Evolutionary conservation across 2,797 vertebrate genomes (phyloP), one percentile per base, ranked within the genome.

Genomic region (Apodemus agrarius): DNA sequence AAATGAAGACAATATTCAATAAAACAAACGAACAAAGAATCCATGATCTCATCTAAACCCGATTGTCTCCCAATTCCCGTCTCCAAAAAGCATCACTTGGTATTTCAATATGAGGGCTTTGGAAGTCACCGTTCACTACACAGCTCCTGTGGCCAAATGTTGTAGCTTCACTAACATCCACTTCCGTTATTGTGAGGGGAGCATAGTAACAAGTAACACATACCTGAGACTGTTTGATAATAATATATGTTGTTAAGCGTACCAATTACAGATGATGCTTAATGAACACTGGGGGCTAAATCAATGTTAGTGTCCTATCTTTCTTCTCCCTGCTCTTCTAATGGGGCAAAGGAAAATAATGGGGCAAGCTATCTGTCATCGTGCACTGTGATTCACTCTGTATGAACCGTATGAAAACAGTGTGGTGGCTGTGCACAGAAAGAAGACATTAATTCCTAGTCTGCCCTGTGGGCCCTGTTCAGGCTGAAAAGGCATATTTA

Each of bases 401-500:
- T 63, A 24, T 74, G 78, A 87, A n/a, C 9, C 54, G 34, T 69
- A 67, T 6, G 49, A n/a, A 78, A 79, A 75, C 76, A 87, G 76
- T 37, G 84, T 57, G 72, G 8, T 63, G 76, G 65, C n/a, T 59
- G 57, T 43, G 84, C 80, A 13, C 0, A 22, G 74, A 75, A 63
- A 29, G 10, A 37, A 92, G 72, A 88, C 78, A 82, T 91, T 87
- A 61, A 85, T 83, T 94, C 92, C 37, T 43, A 61, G 52, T 95
- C 86, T 96, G 37, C 26, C 34, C 21, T 76, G 49, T 93, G 85
- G 74, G 69, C 76, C 75, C 75, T 52, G 22, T 17, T 26, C 82
- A 79, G 54, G 16, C 37, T 78, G n/a, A 75, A 61, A 85, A 81
- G 67, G 91, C 37, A 54, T 43, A 37, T 69, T 89, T 89, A 78